Evolutionary conservation across 2,113 vertebrate genomes (phyloP).

Genomic region (Paradoxurus hermaphroditus): DNA sequence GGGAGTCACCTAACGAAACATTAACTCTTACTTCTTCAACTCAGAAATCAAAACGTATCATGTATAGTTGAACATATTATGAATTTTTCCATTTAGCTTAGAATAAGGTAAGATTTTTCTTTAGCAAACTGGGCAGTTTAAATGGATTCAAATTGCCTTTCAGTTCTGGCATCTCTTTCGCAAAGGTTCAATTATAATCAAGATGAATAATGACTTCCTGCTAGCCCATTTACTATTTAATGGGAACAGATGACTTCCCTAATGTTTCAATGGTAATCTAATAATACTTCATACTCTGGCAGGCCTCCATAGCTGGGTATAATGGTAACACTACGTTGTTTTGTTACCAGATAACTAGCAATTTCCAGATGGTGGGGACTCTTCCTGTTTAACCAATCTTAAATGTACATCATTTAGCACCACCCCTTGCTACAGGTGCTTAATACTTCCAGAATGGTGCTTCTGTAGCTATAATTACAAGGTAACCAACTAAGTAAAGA

Average conservation of each 20-base stretch:
- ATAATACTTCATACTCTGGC: neutral
- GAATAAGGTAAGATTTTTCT: neutral
- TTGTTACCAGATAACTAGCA: neutral
- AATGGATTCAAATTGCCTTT: neutral
- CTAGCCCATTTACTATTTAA: neutral
- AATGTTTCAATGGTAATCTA: neutral
- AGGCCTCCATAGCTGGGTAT: neutral
- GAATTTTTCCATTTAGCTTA: neutral
- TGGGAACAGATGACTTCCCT: neutral
- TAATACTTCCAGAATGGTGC: neutral
- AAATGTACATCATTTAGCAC: neutral
- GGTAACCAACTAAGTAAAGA: neutral
- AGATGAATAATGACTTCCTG: neutral
- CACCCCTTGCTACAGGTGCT: neutral
- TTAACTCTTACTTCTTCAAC: neutral
- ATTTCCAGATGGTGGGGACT: neutral
- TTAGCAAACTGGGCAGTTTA: neutral
- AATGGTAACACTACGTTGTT: neutral
- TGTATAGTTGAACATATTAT: neutral
- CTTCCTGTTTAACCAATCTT: neutral
- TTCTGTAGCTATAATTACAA: neutral
- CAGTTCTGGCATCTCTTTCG: neutral
- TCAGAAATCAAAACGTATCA: neutral
- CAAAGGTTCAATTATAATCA: neutral
- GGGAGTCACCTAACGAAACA: neutral